Conservation (phyloP, 2,888 invertebrate species). For the Acronicta leporina region DNA sequence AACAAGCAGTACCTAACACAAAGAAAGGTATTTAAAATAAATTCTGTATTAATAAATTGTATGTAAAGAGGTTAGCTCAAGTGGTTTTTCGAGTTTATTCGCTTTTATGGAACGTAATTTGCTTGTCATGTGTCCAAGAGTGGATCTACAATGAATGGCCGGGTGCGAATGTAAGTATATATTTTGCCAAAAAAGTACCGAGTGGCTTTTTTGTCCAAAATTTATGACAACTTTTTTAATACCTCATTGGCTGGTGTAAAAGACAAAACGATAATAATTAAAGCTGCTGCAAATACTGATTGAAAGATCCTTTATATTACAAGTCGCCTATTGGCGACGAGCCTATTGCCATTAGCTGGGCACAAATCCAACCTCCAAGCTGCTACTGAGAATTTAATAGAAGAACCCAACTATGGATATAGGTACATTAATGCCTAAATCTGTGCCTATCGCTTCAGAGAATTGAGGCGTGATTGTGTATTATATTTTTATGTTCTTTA, state of each 20-base stretch:
- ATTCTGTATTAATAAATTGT: slow-evolving; percentile 17
- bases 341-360: too few species aligned
- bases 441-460: too few species aligned
- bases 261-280: too few species aligned
- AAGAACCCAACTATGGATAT: too few species aligned
- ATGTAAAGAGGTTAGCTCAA: slow-evolving; percentile 28
- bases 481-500: too few species aligned
- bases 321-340: too few species aligned
- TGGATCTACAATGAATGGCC: slow-evolving; percentile 16
- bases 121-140: slow-evolving; percentile 23
- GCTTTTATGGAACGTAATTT: slow-evolving; percentile 28
- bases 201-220: background rate
- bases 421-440: too few species aligned
- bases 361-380: too few species aligned
- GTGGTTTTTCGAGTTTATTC: slow-evolving; percentile 29
- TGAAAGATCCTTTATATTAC: too few species aligned
- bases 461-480: too few species aligned
- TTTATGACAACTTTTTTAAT: background rate
- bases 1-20: slow-evolving; percentile 28
- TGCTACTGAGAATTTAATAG: too few species aligned
- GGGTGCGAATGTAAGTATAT: slow-evolving; percentile 13
- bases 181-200: background rate
- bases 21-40: slow-evolving; percentile 38
- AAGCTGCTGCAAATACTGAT: too few species aligned
- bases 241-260: background rate